Evolutionary conservation across 2,888 invertebrate genomes (phyloP).

Genomic region (Bruchidius siliquastri): DNA sequence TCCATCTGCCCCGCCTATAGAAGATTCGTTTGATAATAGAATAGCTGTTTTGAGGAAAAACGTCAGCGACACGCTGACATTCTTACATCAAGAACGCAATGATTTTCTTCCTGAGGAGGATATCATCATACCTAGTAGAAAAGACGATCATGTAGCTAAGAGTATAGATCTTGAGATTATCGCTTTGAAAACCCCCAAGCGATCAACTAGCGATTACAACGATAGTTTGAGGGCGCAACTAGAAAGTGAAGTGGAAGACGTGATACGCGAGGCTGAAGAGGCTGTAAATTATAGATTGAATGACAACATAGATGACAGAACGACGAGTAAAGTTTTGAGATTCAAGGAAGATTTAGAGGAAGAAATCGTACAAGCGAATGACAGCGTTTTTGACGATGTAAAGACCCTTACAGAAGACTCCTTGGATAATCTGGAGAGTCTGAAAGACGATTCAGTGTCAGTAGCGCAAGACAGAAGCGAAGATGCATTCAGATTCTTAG

Average conservation of each 20-base stretch:
- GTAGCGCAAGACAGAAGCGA: constrained; percentile 41
- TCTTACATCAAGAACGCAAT: constrained; percentile 46
- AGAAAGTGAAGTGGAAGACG: constrained; percentile 36
- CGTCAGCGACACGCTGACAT: constrained; percentile 44
- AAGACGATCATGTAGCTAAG: constrained; percentile 43
- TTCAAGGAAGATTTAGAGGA: constrained; percentile 42
- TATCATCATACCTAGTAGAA: constrained; percentile 43
- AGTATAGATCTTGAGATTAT: constrained; percentile 39
- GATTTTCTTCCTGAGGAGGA: constrained; percentile 46
- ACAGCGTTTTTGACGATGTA: constrained; percentile 39
- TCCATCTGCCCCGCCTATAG: background rate
- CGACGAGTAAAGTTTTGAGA: constrained; percentile 14
- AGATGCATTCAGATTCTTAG: constrained; percentile 45
- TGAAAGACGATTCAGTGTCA: constrained; percentile 41
- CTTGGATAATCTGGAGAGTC: constrained; percentile 39
- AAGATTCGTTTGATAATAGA: constrained; percentile 24
- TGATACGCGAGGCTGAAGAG: constrained; percentile 41
- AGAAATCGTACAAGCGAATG: constrained; percentile 22
- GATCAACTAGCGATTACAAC: constrained; percentile 21
- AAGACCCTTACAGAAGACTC: constrained; percentile 45
- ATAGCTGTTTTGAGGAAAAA: constrained; percentile 41
- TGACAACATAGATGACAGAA: constrained; percentile 14
- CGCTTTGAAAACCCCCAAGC: constrained; percentile 31
- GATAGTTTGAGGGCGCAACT: constrained; percentile 22
- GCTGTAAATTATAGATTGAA: constrained; percentile 37